Base-by-base conservation (phyloP, 2,113 vertebrate genomes). In the Hydrolagus affinis region DNA sequence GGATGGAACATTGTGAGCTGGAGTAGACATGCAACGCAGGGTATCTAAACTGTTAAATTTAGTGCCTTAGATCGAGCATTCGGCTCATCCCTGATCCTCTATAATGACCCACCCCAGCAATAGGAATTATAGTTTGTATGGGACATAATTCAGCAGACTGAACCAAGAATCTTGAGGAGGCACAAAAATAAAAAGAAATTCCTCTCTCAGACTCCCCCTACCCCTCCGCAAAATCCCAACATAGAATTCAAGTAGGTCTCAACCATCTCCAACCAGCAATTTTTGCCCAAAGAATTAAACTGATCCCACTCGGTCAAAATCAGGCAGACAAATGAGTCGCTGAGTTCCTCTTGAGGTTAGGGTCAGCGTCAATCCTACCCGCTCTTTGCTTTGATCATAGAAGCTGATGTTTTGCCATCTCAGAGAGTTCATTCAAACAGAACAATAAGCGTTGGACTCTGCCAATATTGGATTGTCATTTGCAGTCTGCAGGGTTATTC, bases 1-100 rank as follows among this genome's bases (percentile, higher is more conserved):
- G 6, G 44, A 44, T 44, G 1, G 44, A 44, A 6, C 44, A 44
- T 44, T 23, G 86, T 73, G 66, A 72, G 86, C 62, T 64, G 32
- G n/a, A n/a, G 14, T 28, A 73, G 85, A 87, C 71, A 68, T 85
- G 85, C 86, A 85, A 87, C 28, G 76, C 2, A 8, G 76, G 57
- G 56, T 69, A 66, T 60, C 17, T 30, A 64, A 77, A 28, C 68
- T 76, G 64, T 62, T 32, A 19, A 12, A 56, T 80, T n/a, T 4
- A 62, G 74, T 32, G 59, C 8, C 4, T 7, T 19, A 4, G 73
- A 4, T 64, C 19, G n/a, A 59, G 11, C 28, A 78, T 64, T 86
- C 77, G 21, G 0, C 0, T 30, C 25, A n/a, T n/a, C 60, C 80
- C 72, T 12, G 0, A 3, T 44, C 44, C 56, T 77, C 74, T 25